These are phyloP conservation scores for Antechinus stuartii DNA, from an alignment of 2,113 vertebrate genomes.

Conservation along the genomic window DNA sequence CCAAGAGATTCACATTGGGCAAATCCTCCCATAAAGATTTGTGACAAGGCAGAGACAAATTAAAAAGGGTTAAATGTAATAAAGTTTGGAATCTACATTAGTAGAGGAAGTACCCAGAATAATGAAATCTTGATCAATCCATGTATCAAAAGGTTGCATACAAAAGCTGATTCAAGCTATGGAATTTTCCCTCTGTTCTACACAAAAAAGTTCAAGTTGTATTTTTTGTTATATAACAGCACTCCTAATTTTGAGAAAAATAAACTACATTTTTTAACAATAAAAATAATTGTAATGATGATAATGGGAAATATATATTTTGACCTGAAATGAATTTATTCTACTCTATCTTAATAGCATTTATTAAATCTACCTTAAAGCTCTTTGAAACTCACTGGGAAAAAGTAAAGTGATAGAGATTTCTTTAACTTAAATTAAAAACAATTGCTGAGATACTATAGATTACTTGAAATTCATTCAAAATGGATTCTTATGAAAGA, in stretches of 20 bases:
- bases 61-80: not conserved
- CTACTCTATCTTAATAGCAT: conserved; percentile 12
- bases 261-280: not conserved
- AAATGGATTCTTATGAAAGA: conserved; percentile 38
- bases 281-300: conserved; percentile 10
- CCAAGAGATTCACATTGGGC: not conserved
- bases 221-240: not conserved
- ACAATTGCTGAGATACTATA: not conserved
- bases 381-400: conserved; percentile 16
- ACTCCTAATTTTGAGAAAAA: not conserved
- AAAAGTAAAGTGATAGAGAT: not conserved
- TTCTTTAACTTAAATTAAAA: conserved; percentile 32
- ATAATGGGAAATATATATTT: not conserved
- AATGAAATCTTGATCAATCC: not conserved
- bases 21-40: not conserved
- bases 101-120: not conserved
- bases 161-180: not conserved
- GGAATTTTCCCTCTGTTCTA: not conserved
- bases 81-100: not conserved
- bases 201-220: not conserved
- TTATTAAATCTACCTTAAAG: conserved; percentile 3
- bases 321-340: conserved; percentile 35
- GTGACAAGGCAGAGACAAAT: not conserved
- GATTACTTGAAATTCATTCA: not conserved
- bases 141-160: not conserved